Conservation (phyloP, 2,113 vertebrate genomes). For the Sorex fumeus region DNA sequence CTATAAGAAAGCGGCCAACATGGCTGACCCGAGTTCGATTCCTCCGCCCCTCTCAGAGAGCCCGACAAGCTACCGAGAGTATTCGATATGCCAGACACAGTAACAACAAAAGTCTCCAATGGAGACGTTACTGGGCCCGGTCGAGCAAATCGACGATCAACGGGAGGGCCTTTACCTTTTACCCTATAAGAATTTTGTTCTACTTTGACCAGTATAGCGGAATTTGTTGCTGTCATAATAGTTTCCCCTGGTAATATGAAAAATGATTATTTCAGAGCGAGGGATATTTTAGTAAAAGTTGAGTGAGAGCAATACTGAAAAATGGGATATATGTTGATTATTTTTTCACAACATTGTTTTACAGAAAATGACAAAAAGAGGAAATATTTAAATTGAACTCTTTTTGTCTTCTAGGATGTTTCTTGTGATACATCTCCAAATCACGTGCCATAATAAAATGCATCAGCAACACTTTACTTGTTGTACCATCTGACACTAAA, state of each 20-base stretch:
- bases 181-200: too few species aligned
- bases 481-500: neutral
- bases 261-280: neutral
- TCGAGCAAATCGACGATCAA: too few species aligned
- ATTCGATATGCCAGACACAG: too few species aligned
- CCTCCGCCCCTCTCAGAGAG: too few species aligned
- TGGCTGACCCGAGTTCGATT: too few species aligned
- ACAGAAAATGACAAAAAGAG: neutral
- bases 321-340: neutral
- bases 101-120: too few species aligned
- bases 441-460: neutral
- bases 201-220: neutral
- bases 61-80: too few species aligned
- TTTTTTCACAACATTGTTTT: neutral
- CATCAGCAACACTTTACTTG: neutral
- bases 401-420: neutral
- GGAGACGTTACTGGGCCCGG: too few species aligned
- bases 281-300: neutral
- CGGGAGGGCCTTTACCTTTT: too few species aligned
- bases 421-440: neutral
- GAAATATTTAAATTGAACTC: neutral
- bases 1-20: too few species aligned
- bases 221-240: neutral
- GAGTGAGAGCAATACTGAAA: neutral
- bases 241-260: neutral